phyloP scores from a whole-genome alignment of 1,140 invertebrate genomes.

The Leptoteleia sp. region DNA sequence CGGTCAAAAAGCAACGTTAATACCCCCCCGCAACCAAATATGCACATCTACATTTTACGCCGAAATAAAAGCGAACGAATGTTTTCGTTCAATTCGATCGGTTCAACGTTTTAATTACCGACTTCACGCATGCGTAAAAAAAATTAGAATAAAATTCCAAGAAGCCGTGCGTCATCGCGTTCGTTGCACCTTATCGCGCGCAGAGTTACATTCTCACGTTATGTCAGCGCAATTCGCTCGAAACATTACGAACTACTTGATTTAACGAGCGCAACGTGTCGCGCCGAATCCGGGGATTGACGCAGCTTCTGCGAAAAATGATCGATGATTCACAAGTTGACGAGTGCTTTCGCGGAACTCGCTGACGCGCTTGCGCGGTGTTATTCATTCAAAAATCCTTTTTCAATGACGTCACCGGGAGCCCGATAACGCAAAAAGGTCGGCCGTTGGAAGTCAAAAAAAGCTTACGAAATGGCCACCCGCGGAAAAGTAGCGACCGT shows the following conservation, averaged over 20 bases:
- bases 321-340: slow-evolving; percentile 46
- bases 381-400: slow-evolving; percentile 60
- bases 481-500: too few relatives aligned
- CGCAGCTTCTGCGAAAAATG: slow-evolving; percentile 58
- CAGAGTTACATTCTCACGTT: slow-evolving; percentile 52
- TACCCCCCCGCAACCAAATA: too few relatives aligned
- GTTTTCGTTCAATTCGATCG: too few relatives aligned
- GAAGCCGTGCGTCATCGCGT: slow-evolving; percentile 34
- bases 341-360: slow-evolving; percentile 30
- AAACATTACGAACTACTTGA: slow-evolving; percentile 20
- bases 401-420: slow-evolving; percentile 43
- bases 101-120: too few relatives aligned
- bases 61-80: too few relatives aligned
- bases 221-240: slow-evolving; percentile 33
- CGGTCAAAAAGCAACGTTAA: too few relatives aligned
- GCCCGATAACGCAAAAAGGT: slow-evolving; percentile 33
- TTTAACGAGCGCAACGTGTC: slow-evolving; percentile 37
- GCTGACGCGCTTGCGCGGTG: slow-evolving; percentile 29
- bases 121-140: not conserved
- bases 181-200: slow-evolving; percentile 30
- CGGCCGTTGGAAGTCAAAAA: too few relatives aligned
- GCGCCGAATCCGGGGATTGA: slow-evolving; percentile 42
- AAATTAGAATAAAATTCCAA: slow-evolving; percentile 17
- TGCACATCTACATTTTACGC: too few relatives aligned
- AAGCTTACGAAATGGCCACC: too few relatives aligned